These are phyloP conservation scores for Rhinoptilus africanus DNA, from an alignment of 2,113 vertebrate species.

Conservation along the genomic window DNA sequence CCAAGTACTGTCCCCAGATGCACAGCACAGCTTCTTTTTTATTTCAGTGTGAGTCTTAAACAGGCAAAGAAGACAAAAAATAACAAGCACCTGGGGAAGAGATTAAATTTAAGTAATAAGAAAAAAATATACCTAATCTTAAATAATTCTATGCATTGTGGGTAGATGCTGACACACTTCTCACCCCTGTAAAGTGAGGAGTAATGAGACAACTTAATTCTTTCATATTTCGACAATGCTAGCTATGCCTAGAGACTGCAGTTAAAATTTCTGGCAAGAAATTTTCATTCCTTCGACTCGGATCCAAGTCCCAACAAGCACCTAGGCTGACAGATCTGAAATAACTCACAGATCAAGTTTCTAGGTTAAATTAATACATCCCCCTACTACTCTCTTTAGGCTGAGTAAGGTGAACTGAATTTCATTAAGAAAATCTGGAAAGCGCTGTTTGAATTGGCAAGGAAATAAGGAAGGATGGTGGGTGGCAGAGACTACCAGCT, in stretches of 20 bases:
- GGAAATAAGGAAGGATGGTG: neutral
- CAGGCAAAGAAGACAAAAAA: neutral
- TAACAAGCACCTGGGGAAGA: neutral
- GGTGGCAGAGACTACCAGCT: neutral
- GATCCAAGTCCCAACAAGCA: slow-evolving; percentile 45
- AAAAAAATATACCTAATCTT: neutral
- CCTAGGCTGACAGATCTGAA: neutral
- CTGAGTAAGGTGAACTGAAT: slow-evolving; percentile 31
- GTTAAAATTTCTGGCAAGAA: slow-evolving; percentile 27
- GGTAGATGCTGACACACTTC: slow-evolving; percentile 18
- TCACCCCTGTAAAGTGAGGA: neutral
- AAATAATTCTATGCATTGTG: neutral
- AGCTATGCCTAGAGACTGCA: slow-evolving; percentile 12
- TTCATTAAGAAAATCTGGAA: slow-evolving; percentile 59
- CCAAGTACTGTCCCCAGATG: neutral
- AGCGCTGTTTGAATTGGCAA: slow-evolving; percentile 35
- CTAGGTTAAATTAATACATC: slow-evolving; percentile 32
- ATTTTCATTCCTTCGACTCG: neutral
- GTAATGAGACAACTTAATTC: slow-evolving; percentile 22
- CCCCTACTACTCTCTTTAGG: neutral
- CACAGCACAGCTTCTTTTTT: neutral
- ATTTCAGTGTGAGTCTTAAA: neutral
- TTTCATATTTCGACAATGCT: neutral
- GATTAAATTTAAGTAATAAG: neutral
- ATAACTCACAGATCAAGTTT: slow-evolving; percentile 43